Conservation (phyloP, 2,113 vertebrate genomes). For the Cebus imitator region DNA sequence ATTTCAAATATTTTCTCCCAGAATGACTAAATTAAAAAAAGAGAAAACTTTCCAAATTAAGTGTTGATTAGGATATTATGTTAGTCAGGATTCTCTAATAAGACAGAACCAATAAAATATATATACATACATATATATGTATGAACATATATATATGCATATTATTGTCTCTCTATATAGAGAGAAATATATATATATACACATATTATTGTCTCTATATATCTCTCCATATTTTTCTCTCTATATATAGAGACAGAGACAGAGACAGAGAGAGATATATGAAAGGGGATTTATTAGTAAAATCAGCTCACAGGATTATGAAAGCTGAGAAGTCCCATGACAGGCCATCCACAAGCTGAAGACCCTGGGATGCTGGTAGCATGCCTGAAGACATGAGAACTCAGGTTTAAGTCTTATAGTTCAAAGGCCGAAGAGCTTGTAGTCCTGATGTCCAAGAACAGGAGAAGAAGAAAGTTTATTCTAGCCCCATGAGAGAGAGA, state of each 20-base stretch:
- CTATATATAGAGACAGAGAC: fast-evolving
- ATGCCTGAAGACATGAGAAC: not conserved
- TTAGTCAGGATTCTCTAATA: not conserved
- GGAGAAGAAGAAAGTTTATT: not conserved
- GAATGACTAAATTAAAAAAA: not conserved
- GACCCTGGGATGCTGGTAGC: not conserved
- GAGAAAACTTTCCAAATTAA: not conserved
- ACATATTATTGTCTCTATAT: too few relatives aligned
- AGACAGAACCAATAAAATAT: not conserved
- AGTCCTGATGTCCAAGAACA: not conserved
- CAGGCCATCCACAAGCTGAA: not conserved
- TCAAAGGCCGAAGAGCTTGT: not conserved
- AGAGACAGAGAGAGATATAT: not conserved
- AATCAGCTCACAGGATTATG: not conserved
- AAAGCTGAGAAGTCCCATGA: not conserved
- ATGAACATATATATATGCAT: not conserved
- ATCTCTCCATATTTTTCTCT: too few relatives aligned
- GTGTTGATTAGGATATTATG: not conserved
- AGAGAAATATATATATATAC: too few relatives aligned
- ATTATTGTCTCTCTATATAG: too few relatives aligned
- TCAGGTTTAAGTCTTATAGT: not conserved
- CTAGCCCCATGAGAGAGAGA: not conserved
- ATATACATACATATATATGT: not conserved
- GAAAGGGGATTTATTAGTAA: not conserved
- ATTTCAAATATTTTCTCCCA: not conserved